These are phyloP conservation scores for Drosophila fungiperda DNA, from an alignment of 2,888 invertebrate species.

Conservation along the genomic window DNA sequence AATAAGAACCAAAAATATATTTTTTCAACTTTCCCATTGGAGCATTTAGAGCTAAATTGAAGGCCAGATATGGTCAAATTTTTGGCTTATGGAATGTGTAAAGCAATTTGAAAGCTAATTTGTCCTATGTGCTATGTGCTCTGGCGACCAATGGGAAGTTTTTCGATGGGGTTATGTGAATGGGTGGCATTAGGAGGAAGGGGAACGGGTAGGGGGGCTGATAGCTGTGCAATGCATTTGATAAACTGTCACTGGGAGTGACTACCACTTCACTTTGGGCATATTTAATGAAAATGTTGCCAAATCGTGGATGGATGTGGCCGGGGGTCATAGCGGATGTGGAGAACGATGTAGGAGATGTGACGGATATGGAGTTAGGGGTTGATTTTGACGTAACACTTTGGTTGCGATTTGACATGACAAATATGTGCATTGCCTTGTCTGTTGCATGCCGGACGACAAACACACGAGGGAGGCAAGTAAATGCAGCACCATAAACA, in stretches of 20 bases:
- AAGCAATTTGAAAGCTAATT: slow-evolving; percentile 77
- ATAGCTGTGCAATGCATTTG: slow-evolving; percentile 66
- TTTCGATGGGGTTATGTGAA: neutral
- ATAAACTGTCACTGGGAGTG: slow-evolving; percentile 78
- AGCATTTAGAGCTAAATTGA: neutral
- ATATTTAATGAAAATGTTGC: slow-evolving; percentile 83
- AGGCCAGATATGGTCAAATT: slow-evolving; percentile 25
- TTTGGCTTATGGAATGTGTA: slow-evolving; percentile 60
- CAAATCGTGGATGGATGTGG: slow-evolving; percentile 45
- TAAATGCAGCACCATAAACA: slow-evolving; percentile 36
- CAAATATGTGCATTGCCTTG: slow-evolving; percentile 77
- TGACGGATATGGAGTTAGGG: slow-evolving; percentile 19
- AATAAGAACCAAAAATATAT: neutral
- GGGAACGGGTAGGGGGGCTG: neutral
- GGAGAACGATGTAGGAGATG: neutral
- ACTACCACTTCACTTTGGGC: slow-evolving; percentile 82
- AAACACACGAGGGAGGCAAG: slow-evolving; percentile 5
- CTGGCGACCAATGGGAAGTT: slow-evolving; percentile 18
- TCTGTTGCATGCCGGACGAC: slow-evolving; percentile 59
- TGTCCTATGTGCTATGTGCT: slow-evolving; percentile 70
- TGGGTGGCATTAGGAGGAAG: neutral
- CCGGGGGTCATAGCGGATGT: neutral
- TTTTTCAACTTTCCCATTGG: neutral
- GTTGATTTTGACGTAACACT: slow-evolving; percentile 81
- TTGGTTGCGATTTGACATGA: slow-evolving; percentile 81